Evolutionary conservation across 2,797 vertebrate species (phyloP).

Genomic region (Cyprinella venusta): DNA sequence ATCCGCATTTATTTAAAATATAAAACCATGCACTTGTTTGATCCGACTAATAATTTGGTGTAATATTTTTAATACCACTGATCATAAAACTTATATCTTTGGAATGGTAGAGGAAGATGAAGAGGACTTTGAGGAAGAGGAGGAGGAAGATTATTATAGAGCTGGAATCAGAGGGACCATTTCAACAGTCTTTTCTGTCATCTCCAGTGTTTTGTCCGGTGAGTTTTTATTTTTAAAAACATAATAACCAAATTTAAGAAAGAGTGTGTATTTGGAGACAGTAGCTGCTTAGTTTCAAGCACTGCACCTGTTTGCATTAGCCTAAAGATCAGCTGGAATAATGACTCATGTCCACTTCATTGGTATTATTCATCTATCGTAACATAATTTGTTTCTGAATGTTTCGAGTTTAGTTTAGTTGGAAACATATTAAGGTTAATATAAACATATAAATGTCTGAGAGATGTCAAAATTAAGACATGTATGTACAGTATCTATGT

Average conservation of each 20-base stretch:
- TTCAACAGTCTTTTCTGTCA: conserved; percentile 16
- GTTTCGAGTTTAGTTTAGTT: background rate
- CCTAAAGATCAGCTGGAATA: background rate
- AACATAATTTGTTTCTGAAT: background rate
- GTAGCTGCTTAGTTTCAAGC: background rate
- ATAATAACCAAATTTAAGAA: background rate
- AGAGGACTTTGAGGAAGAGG: conserved; percentile 55
- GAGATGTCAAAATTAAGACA: background rate
- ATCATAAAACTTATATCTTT: background rate
- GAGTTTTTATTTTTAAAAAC: conserved; percentile 16
- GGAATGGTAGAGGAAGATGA: conserved; percentile 46
- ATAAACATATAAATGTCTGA: background rate
- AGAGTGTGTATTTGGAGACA: background rate
- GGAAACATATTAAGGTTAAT: background rate
- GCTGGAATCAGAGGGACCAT: conserved; percentile 13
- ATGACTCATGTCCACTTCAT: too few species aligned
- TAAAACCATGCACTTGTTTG: background rate
- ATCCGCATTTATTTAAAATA: background rate
- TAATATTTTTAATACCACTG: background rate
- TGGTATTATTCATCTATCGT: background rate
- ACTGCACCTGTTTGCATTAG: background rate
- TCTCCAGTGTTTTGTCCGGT: conserved; percentile 66
- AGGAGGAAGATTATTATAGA: conserved; percentile 55
- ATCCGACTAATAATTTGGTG: background rate
- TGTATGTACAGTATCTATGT: background rate